Base-by-base conservation (phyloP, 2,888 invertebrate species). In the Acanthacorydalis orientalis region DNA sequence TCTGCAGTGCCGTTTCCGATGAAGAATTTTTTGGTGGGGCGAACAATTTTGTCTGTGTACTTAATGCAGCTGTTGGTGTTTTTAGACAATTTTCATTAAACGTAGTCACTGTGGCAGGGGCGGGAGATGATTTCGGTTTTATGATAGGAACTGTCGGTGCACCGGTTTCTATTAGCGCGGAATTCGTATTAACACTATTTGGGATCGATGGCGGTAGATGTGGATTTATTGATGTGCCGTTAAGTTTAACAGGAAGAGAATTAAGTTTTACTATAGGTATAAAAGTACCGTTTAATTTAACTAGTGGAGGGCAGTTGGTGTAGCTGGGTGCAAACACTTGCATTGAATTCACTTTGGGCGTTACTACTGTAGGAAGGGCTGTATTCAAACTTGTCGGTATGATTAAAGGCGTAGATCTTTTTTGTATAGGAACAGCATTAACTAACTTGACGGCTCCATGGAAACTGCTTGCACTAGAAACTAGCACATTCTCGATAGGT, bases 241-340 rank as follows among this genome's bases (percentile, higher is more conserved):
- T 58, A 49, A 60, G 45, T 53, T 59, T 57, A 50, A 61, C 54
- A 53, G 63, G 63, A 60, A 64, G 56, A 50, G 62, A 56, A 56
- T 64, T 65, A 52, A 65, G 54, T 57, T 65, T 67, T 45, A 66
- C 65, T 57, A 67, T 63, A 60, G 67, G 66, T 64, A 67, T 64
- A 58, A 67, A 64, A 55, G 64, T 64, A 49, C 64, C 63, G 51
- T 66, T 66, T 51, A 67, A 55, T 57, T 66, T 67, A 54, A 67
- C 48, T 12, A 50, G 42, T 47, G 54, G 64, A 63, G 53, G 62
- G 54, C 64, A 64, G 48, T 64, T 58, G 44, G 63, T 57, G 43
- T 60, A 52, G 35, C 64, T 57, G 53, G 49, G 44, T 41, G 59
- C 61, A 52, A 64, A 56, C 32, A 63, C 64, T 52, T 63, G 64